These are phyloP conservation scores for Polyommatus iphigenia DNA, from an alignment of 2,888 invertebrate genomes.

Conservation along the genomic window DNA sequence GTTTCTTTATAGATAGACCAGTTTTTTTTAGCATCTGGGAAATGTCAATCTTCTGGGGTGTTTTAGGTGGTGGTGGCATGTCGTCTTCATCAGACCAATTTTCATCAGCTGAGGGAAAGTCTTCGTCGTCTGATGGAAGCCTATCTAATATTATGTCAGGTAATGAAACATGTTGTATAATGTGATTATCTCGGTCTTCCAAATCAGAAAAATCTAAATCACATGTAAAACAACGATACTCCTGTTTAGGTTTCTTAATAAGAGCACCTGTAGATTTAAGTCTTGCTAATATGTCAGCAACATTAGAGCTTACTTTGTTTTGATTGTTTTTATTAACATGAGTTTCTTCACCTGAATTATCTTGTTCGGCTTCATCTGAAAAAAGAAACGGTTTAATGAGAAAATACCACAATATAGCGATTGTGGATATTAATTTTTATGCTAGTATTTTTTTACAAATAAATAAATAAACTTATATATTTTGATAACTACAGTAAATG, in stretches of 20 bases:
- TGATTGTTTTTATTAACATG: constrained; percentile 44
- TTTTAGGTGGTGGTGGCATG: constrained; percentile 49
- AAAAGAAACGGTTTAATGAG: constrained; percentile 32
- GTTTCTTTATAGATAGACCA: constrained; percentile 64
- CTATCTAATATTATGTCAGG: constrained; percentile 73
- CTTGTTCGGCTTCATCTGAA: constrained; percentile 54
- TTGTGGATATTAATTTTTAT: too few species aligned
- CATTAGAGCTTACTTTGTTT: constrained; percentile 51
- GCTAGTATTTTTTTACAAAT: not conserved
- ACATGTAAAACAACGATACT: constrained; percentile 75
- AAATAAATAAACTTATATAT: too few species aligned
- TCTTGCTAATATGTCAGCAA: constrained; percentile 60
- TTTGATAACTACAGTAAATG: too few species aligned
- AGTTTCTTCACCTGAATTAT: constrained; percentile 36
- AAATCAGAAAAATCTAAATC: constrained; percentile 70
- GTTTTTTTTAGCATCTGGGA: constrained; percentile 66
- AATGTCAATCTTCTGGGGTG: constrained; percentile 70
- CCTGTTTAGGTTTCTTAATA: constrained; percentile 64
- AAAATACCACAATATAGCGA: not conserved
- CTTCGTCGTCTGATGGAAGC: constrained; percentile 78
- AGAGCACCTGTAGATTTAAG: constrained; percentile 65
- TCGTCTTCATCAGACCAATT: constrained; percentile 73
- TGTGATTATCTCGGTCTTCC: constrained; percentile 73
- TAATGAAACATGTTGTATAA: constrained; percentile 78
- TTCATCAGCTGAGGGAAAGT: constrained; percentile 66